Percentiles rank a stretch among this genome's conserved stretches.
These are phyloP conservation scores for Pyrocephalus nanus DNA, from an alignment of 2,797 vertebrate genomes.

Conservation along the genomic window DNA sequence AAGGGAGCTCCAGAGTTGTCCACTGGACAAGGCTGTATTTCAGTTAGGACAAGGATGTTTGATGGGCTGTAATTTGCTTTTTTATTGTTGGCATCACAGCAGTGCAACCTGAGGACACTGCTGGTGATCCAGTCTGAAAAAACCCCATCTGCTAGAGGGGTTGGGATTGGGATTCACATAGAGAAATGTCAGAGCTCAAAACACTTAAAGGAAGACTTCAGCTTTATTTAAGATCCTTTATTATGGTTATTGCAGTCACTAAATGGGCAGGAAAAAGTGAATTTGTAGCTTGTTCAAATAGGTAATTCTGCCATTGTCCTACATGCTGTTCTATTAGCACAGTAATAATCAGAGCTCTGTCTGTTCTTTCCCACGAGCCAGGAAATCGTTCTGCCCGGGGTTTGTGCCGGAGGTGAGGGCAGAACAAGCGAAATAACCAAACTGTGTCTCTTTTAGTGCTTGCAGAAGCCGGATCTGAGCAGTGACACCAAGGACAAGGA, in stretches of 20 bases:
- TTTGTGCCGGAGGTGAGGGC: not conserved
- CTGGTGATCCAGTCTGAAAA: not conserved
- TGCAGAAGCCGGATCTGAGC: slow-evolving; percentile 88
- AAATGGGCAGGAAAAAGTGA: not conserved
- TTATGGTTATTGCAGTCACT: not conserved
- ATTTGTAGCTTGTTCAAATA: not conserved
- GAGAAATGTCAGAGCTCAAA: not conserved
- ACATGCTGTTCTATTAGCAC: not conserved
- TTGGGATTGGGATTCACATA: not conserved
- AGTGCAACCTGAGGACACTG: not conserved
- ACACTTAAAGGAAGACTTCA: not conserved
- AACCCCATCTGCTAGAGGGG: not conserved
- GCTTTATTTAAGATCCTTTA: not conserved
- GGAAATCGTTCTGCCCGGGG: not conserved
- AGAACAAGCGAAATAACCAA: not conserved
- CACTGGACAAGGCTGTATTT: not conserved
- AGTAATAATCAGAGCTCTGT: not conserved
- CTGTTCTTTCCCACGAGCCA: not conserved
- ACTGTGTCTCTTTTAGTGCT: slow-evolving; percentile 75
- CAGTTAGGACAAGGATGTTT: not conserved
- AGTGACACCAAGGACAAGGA: slow-evolving; percentile 96
- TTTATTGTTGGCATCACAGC: not conserved
- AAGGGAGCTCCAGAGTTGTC: not conserved
- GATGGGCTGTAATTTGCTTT: not conserved
- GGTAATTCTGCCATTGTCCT: not conserved